A percentile compares a stretch with the other conserved stretches of the same genome.
Evolutionary conservation across 64 coral and sea anemone genomes (phyloP).

Genomic region (Pocillopora verrucosa): DNA sequence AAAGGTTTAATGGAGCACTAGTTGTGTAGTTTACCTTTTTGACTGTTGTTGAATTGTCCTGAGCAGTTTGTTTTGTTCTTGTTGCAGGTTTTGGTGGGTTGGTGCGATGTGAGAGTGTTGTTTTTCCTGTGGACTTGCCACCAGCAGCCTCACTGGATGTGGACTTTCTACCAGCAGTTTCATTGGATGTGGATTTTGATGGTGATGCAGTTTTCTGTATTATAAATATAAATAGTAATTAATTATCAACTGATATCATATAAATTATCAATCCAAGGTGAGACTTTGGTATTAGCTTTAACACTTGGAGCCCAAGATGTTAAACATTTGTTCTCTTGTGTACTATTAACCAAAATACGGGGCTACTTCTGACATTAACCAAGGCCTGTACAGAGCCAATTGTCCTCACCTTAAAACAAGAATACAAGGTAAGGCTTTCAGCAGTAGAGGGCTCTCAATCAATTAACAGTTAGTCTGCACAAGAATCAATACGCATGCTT

Average conservation of each 20-base stretch:
- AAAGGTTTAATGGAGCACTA: no score
- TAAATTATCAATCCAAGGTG: neutral
- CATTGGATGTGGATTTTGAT: conserved; percentile 1
- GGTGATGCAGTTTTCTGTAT: conserved; percentile 17
- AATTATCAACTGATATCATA: neutral
- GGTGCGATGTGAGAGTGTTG: conserved; percentile 2
- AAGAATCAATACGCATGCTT: no score
- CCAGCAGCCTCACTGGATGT: conserved; percentile 4
- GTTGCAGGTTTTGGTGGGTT: conserved; percentile 31
- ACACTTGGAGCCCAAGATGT: no score
- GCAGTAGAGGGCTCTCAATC: no score
- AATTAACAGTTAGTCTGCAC: no score
- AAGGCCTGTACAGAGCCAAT: no score
- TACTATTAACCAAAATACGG: no score
- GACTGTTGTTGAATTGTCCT: neutral
- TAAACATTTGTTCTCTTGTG: no score
- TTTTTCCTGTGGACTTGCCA: conserved; percentile 3
- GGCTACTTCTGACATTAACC: no score
- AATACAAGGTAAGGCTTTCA: no score
- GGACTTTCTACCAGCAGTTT: neutral
- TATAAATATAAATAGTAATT: neutral
- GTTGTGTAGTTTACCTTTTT: neutral
- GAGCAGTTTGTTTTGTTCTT: conserved; percentile 6
- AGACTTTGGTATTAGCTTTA: no score
- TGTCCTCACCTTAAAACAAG: no score